These are phyloP conservation scores for Drosophila borealis DNA, from an alignment of 2,888 invertebrate species.

Conservation along the genomic window DNA sequence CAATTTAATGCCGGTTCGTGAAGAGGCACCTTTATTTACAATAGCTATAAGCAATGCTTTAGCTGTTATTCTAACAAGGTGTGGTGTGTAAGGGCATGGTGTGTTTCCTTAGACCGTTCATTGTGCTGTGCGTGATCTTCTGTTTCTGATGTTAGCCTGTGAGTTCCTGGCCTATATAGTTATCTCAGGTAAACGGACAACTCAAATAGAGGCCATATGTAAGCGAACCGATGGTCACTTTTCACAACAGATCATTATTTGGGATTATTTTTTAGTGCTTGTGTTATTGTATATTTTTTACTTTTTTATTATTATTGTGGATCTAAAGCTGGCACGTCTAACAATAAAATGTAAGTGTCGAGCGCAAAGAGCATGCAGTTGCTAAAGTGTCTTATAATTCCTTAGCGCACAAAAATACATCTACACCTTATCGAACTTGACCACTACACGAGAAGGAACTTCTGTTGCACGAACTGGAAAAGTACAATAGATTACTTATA, in stretches of 20 bases:
- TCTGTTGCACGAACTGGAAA: neutral
- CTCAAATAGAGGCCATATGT: constrained; percentile 20
- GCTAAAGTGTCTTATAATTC: too few relatives aligned
- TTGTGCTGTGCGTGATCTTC: constrained; percentile 43
- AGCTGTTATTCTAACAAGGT: constrained; percentile 38
- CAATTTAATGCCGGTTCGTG: constrained; percentile 54
- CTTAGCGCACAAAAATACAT: neutral
- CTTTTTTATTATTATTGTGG: constrained; percentile 43
- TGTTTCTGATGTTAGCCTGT: constrained; percentile 41
- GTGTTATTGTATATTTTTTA: constrained; percentile 24
- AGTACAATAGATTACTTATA: constrained; percentile 1
- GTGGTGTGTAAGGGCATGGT: constrained; percentile 52
- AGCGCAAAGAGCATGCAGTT: neutral
- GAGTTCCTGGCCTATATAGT: constrained; percentile 26
- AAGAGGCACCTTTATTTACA: constrained; percentile 43
- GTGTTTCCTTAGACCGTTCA: constrained; percentile 50
- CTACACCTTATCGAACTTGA: neutral
- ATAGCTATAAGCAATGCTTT: constrained; percentile 42
- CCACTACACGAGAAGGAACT: neutral
- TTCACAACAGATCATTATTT: neutral
- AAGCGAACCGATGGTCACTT: neutral
- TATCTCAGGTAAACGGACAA: neutral
- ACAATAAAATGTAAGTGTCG: constrained; percentile 33
- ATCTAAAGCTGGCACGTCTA: constrained; percentile 24
- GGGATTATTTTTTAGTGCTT: constrained; percentile 22